phyloP scores from a whole-genome alignment of 2,888 invertebrate genomes.

The Tenthredo amoena region DNA sequence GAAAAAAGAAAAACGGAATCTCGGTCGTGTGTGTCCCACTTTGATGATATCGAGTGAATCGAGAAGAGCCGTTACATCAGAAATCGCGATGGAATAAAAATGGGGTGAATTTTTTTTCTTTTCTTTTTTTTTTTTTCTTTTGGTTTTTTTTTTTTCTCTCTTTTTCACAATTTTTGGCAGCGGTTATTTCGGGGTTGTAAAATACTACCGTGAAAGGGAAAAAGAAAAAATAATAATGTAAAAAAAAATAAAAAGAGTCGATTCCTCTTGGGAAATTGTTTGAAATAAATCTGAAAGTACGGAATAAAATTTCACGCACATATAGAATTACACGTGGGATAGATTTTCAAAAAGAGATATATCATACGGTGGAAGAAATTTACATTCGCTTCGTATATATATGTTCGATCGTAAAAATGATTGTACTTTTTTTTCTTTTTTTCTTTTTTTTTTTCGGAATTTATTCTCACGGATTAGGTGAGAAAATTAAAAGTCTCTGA shows the following conservation, averaged over 20 bases:
- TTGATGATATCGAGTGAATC: not conserved
- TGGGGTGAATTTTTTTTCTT: not conserved
- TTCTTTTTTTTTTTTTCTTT: not conserved
- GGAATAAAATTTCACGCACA: constrained; percentile 12
- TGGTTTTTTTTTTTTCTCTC: not conserved
- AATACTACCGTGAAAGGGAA: not conserved
- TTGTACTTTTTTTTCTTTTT: not conserved
- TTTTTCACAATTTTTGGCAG: not conserved
- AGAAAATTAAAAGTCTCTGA: too few species aligned
- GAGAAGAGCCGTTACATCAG: not conserved
- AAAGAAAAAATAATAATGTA: not conserved
- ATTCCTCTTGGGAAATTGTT: constrained; percentile 24
- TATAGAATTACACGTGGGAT: not conserved
- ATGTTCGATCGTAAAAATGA: not conserved
- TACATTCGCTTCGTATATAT: not conserved
- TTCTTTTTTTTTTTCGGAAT: too few species aligned
- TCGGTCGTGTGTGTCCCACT: not conserved
- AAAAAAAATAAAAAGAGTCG: not conserved
- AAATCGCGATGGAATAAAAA: not conserved
- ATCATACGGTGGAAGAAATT: not conserved
- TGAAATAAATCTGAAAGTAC: constrained; percentile 23
- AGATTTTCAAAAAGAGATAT: not conserved
- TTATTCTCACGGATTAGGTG: too few species aligned
- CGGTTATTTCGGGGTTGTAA: constrained; percentile 9
- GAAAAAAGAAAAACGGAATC: not conserved